A percentile compares a stretch with the other conserved stretches of the same genome.
phyloP scores from a whole-genome alignment of 2,113 vertebrate species.

The Bubo scandiacus region DNA sequence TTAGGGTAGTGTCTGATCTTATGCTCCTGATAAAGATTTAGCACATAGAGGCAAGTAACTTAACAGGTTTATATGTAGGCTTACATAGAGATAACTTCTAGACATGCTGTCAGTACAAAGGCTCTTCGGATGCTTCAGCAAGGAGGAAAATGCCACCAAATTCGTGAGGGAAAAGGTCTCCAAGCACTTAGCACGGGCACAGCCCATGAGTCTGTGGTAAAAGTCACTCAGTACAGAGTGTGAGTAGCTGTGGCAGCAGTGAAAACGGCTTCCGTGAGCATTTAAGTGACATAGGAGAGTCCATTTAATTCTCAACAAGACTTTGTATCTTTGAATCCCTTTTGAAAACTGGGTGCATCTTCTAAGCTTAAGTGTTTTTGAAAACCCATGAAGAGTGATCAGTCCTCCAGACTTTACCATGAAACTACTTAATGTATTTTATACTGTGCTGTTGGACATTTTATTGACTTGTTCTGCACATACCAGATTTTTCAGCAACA shows the following conservation, averaged over 20 bases:
- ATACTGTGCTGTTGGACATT: background rate
- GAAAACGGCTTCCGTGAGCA: background rate
- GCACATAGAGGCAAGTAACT: background rate
- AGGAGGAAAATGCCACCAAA: background rate
- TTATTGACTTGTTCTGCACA: background rate
- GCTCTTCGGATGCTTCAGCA: background rate
- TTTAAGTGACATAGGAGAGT: background rate
- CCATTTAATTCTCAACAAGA: background rate
- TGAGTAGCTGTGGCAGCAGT: background rate
- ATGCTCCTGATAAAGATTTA: background rate
- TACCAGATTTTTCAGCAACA: background rate
- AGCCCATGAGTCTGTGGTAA: fast-evolving
- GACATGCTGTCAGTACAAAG: background rate
- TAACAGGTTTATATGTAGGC: background rate
- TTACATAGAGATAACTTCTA: background rate
- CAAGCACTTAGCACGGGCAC: background rate
- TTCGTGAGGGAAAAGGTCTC: background rate
- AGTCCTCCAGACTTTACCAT: background rate
- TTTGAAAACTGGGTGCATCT: background rate
- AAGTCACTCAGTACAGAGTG: background rate
- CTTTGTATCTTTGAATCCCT: background rate
- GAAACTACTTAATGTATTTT: background rate
- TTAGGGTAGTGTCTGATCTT: background rate
- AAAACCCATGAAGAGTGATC: background rate
- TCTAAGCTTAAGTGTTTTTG: background rate